phyloP scores from a whole-genome alignment of 2,888 invertebrate species.

The Scaptomyza tumidula region DNA sequence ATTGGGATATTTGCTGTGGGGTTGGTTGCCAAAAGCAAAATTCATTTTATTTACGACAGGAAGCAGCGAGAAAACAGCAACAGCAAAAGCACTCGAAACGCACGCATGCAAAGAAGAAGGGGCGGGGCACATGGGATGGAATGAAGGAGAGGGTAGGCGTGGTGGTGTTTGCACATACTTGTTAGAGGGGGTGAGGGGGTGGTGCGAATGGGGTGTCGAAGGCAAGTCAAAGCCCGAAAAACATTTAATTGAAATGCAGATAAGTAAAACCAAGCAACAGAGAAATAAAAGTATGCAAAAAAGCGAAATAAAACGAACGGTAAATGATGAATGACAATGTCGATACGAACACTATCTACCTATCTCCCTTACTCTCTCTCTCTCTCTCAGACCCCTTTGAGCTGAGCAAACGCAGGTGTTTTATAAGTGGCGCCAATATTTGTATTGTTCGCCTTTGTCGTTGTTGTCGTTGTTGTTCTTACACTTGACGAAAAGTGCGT shows the following conservation, averaged over 20 bases:
- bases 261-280: background rate
- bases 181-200: background rate
- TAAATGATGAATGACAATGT: conserved; percentile 64
- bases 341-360: conserved; percentile 39
- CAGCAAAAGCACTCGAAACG: conserved; percentile 68
- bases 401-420: conserved; percentile 52
- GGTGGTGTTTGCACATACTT: conserved; percentile 4
- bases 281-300: conserved; percentile 18
- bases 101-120: conserved; percentile 63
- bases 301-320: conserved; percentile 43
- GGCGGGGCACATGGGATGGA: background rate
- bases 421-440: conserved; percentile 60
- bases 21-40: conserved; percentile 74
- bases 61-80: conserved; percentile 66
- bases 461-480: conserved; percentile 27
- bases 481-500: conserved; percentile 53
- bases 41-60: conserved; percentile 78
- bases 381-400: background rate
- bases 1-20: conserved; percentile 18
- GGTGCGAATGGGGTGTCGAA: background rate
- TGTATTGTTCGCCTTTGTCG: conserved; percentile 40
- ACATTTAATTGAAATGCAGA: conserved; percentile 65
- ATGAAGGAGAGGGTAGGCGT: background rate
- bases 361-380: too few relatives aligned
- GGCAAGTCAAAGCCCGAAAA: conserved; percentile 46